These are phyloP conservation scores for Synanthedon andrenaeformis DNA, from an alignment of 2,888 invertebrate species.

Conservation along the genomic window DNA sequence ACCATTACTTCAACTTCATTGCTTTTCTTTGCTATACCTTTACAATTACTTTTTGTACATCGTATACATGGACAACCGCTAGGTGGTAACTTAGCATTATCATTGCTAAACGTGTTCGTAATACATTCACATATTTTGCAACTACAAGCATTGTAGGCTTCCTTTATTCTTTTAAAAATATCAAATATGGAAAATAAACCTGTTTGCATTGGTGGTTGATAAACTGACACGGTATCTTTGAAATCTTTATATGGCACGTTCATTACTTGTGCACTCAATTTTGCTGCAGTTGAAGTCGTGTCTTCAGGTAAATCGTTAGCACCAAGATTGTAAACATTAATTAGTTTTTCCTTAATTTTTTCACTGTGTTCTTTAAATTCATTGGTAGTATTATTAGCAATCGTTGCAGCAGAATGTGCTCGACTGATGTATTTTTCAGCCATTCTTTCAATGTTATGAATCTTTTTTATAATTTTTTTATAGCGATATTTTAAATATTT, in stretches of 20 bases:
- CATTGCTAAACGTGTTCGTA: slow-evolving; percentile 8
- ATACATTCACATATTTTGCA: slow-evolving; percentile 53
- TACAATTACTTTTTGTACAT: slow-evolving; percentile 18
- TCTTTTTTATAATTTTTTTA: too few relatives aligned
- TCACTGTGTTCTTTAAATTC: too few relatives aligned
- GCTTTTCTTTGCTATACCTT: slow-evolving; percentile 10
- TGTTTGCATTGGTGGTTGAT: not conserved
- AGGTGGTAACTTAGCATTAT: slow-evolving; percentile 1
- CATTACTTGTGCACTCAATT: slow-evolving; percentile 36
- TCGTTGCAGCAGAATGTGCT: too few relatives aligned
- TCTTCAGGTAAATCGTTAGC: slow-evolving; percentile 6
- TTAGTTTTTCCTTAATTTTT: too few relatives aligned
- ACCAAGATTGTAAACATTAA: too few relatives aligned
- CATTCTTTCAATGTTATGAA: too few relatives aligned
- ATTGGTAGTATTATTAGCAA: too few relatives aligned
- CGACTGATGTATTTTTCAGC: too few relatives aligned
- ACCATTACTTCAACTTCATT: not conserved
- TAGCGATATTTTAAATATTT: not conserved
- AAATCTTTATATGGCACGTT: slow-evolving; percentile 25
- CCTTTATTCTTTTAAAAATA: slow-evolving; percentile 35
- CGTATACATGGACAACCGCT: slow-evolving; percentile 16
- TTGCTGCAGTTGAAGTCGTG: slow-evolving; percentile 12
- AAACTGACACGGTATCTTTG: slow-evolving; percentile 11
- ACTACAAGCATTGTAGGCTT: slow-evolving; percentile 44
- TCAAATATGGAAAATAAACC: slow-evolving; percentile 16